These are phyloP conservation scores for Neelides folsomi DNA, from an alignment of 2,888 invertebrate genomes.

Conservation along the genomic window DNA sequence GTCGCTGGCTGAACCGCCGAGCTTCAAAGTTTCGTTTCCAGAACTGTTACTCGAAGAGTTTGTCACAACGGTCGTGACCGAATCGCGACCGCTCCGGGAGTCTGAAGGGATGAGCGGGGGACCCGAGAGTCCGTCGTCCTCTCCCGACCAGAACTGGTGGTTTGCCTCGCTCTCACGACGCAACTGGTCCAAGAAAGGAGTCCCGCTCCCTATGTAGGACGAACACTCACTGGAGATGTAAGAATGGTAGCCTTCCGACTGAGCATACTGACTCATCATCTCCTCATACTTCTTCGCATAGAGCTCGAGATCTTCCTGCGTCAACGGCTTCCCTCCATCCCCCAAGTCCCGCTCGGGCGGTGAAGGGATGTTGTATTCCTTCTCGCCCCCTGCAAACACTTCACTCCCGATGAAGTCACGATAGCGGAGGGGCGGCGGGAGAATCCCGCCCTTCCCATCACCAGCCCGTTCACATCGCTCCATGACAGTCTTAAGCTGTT, in stretches of 20 bases:
- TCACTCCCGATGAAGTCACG: conserved; percentile 36
- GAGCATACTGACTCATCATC: conserved; percentile 47
- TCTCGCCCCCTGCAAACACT: conserved; percentile 37
- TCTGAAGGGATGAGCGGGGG: conserved; percentile 28
- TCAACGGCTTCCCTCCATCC: conserved; percentile 38
- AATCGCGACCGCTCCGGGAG: conserved; percentile 42
- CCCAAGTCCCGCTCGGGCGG: conserved; percentile 51
- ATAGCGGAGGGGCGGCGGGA: conserved; percentile 35
- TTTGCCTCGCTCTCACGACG: conserved; percentile 44
- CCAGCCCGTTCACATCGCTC: conserved; percentile 50
- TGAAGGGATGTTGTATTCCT: conserved; percentile 54
- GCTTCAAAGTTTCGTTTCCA: conserved; percentile 59
- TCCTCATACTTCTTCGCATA: conserved; percentile 49
- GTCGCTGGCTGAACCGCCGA: conserved; percentile 63
- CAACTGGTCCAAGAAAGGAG: conserved; percentile 58
- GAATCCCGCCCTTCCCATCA: conserved; percentile 15
- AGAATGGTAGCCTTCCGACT: conserved; percentile 66
- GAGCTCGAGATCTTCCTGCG: conserved; percentile 56
- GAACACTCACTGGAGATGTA: conserved; percentile 66
- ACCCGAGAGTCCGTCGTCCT: conserved; percentile 23
- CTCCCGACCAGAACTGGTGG: conserved; percentile 20
- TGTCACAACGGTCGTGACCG: conserved; percentile 45
- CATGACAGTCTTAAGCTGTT: conserved; percentile 56
- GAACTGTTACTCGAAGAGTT: conserved; percentile 49
- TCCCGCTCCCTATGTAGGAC: conserved; percentile 39